phyloP scores from a whole-genome alignment of 2,113 vertebrate species.

The Athene cunicularia region DNA sequence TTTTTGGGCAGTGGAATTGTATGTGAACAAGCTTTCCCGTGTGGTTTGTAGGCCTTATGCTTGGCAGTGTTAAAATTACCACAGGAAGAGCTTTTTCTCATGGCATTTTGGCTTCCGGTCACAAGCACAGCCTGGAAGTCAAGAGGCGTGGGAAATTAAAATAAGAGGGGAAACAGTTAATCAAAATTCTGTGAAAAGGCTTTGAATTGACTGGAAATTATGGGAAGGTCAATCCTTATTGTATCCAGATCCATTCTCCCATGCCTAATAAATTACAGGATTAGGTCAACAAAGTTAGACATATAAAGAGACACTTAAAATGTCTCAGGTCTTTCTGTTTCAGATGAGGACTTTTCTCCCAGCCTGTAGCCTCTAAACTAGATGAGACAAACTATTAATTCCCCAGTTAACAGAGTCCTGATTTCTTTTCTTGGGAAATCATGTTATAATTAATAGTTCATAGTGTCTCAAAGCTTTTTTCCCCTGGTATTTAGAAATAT shows the following conservation, averaged over 20 bases:
- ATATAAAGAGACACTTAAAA: not conserved
- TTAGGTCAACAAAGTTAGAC: not conserved
- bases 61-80: constrained; percentile 62
- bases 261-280: constrained; percentile 24
- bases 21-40: constrained; percentile 63
- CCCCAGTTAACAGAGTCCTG: not conserved
- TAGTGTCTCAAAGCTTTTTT: not conserved
- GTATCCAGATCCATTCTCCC: constrained; percentile 61
- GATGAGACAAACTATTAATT: not conserved
- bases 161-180: constrained; percentile 70
- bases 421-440: not conserved
- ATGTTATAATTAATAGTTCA: not conserved
- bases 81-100: constrained; percentile 76
- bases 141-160: constrained; percentile 73
- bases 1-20: constrained; percentile 59
- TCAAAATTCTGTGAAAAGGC: constrained; percentile 65
- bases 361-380: not conserved
- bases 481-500: not conserved
- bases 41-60: constrained; percentile 66
- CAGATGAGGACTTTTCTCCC: not conserved
- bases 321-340: not conserved
- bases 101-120: constrained; percentile 74
- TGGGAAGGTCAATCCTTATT: constrained; percentile 59
- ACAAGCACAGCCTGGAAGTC: constrained; percentile 68
- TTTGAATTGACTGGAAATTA: constrained; percentile 68